Evolutionary conservation across 2,113 vertebrate species (phyloP).

Genomic region (Chloropsis hardwickii): DNA sequence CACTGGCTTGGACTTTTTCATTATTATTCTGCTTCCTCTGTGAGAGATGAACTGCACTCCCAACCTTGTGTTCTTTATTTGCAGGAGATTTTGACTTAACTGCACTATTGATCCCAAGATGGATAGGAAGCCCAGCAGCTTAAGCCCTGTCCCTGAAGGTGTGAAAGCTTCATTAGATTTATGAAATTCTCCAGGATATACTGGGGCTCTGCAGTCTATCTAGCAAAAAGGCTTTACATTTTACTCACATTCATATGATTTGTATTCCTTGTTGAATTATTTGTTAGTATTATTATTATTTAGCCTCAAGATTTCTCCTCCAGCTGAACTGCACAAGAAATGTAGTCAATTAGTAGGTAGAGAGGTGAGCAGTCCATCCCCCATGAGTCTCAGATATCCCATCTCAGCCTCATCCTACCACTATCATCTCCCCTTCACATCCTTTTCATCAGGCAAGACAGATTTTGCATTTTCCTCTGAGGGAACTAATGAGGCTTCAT

Average conservation of each 20-base stretch:
- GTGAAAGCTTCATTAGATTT: slow-evolving; percentile 49
- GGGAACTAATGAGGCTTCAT: neutral
- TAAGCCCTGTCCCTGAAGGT: neutral
- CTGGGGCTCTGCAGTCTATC: neutral
- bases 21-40: neutral
- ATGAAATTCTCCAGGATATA: slow-evolving; percentile 1
- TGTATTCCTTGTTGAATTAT: neutral
- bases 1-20: neutral
- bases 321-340: neutral
- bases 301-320: neutral
- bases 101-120: slow-evolving; percentile 51
- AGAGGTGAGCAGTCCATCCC: neutral
- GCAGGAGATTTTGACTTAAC: slow-evolving; percentile 46
- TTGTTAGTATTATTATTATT: neutral
- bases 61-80: neutral
- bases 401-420: neutral
- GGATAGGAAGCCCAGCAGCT: slow-evolving; percentile 2
- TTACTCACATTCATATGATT: neutral
- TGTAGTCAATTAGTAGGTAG: neutral
- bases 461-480: neutral
- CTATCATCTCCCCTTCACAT: neutral
- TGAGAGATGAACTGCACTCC: slow-evolving; percentile 19
- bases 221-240: neutral
- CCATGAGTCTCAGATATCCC: neutral
- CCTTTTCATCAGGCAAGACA: neutral